phyloP scores from a whole-genome alignment of 2,797 vertebrate genomes.

The Sitta carolinensis region DNA sequence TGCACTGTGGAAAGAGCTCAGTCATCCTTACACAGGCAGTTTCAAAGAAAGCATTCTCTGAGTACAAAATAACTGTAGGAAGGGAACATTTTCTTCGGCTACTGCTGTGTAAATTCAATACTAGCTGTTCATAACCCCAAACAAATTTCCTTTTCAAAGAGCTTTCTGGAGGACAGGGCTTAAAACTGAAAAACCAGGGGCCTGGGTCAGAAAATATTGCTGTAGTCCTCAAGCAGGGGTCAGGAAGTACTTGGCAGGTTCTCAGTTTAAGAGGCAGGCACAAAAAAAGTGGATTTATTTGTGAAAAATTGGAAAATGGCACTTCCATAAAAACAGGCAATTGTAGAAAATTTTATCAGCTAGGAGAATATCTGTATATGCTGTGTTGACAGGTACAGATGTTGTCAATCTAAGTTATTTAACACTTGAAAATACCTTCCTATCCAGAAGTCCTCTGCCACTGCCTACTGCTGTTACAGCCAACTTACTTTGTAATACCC shows the following conservation, averaged over 20 bases:
- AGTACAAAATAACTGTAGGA: neutral
- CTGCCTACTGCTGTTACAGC: neutral
- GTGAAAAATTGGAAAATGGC: neutral
- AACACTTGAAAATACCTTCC: neutral
- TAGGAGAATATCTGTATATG: neutral
- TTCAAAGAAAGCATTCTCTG: slow-evolving; percentile 20
- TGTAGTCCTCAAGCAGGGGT: neutral
- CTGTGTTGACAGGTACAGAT: neutral
- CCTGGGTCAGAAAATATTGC: neutral
- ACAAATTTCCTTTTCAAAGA: slow-evolving; percentile 6
- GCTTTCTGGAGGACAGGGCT: neutral
- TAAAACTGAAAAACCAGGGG: neutral
- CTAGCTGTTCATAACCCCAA: neutral
- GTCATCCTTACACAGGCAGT: neutral
- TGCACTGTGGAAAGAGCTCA: neutral
- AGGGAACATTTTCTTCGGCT: neutral
- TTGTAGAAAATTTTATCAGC: neutral
- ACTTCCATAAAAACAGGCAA: neutral
- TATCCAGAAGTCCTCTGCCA: neutral
- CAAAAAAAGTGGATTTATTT: neutral
- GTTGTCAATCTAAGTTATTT: neutral
- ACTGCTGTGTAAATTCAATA: slow-evolving; percentile 17
- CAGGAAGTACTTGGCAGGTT: neutral
- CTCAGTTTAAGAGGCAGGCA: neutral
- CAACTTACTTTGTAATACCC: neutral